Base-by-base conservation (phyloP, 2,888 invertebrate genomes). In the Apodemia mormo region DNA sequence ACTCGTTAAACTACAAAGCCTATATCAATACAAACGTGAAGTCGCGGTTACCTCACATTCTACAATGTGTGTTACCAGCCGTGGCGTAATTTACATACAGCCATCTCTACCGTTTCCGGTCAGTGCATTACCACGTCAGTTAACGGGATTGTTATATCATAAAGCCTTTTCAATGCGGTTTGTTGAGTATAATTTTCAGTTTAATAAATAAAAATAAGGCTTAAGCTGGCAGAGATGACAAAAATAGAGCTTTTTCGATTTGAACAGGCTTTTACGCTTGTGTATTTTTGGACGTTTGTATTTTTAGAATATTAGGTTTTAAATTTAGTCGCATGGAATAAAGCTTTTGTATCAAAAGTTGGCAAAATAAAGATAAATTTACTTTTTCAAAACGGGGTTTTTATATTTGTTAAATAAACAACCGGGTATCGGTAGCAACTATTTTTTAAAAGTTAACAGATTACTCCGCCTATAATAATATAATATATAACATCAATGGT, bases 71-170 rank as follows among this genome's bases (percentile, higher is more conserved):
- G 58, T 58, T 33, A 29, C 12, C 9, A 30, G 12, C 30, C 58
- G 58, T 10, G 12, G 29, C 58, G 58, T 12, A 58, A 58, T 58
- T 58, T 58, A 29, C 58, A 58, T 58, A 58, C 14, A 49, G 1
- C 58, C 58, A 8, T 61, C 12, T 61, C 12, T 61, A 61, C 30
- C 33, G 61, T 61, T 61, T 61, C 33, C 61, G 61, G 61, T 61
- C 61, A 61, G 29, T 61, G 33, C 30, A 61, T 14, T 14, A 61
- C 61, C 12, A 14, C 33, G 33, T 12, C 5, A 33, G 61, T 14
- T 10, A 58, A 9, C 29, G 14, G 33, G 29, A 61, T 61, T 61
- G 61, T 61, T 61, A 61, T 33, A 61, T 33, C 12, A 61, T 61
- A 61, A 30, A 61, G 33, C 29, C 12, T 61, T 61, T 61, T 33